Conservation (phyloP, 2,797 vertebrate genomes). For the Coregonus ussuriensis region DNA sequence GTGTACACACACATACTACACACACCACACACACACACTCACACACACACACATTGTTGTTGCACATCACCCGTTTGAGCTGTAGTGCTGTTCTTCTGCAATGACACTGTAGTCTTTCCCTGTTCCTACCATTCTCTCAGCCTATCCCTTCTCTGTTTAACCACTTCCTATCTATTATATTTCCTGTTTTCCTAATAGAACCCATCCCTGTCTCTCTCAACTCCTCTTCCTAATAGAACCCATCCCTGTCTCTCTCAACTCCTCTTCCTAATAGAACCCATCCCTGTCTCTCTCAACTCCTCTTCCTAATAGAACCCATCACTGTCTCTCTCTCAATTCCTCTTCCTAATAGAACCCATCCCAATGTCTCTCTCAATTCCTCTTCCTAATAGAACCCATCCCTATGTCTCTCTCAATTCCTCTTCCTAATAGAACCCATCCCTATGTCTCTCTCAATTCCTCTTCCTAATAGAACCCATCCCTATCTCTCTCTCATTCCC, state of each 20-base stretch:
- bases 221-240: background rate
- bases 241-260: background rate
- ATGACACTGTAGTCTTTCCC: background rate
- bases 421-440: background rate
- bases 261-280: background rate
- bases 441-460: background rate
- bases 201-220: background rate
- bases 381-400: background rate
- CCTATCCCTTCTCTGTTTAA: background rate
- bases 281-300: background rate
- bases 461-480: too few species aligned
- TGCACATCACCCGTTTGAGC: constrained; percentile 44
- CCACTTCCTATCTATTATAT: background rate
- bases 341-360: background rate
- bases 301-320: background rate
- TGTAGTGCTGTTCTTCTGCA: constrained; percentile 28
- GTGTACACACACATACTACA: constrained; percentile 11
- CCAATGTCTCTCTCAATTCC: background rate
- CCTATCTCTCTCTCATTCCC: too few species aligned
- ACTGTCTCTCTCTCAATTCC: background rate
- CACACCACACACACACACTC: constrained; percentile 16
- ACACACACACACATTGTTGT: constrained; percentile 16
- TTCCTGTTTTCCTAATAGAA: background rate
- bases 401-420: background rate
- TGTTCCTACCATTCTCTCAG: background rate